These are phyloP conservation scores for Palloptera scutellata DNA, from an alignment of 2,888 invertebrate genomes.

Conservation along the genomic window DNA sequence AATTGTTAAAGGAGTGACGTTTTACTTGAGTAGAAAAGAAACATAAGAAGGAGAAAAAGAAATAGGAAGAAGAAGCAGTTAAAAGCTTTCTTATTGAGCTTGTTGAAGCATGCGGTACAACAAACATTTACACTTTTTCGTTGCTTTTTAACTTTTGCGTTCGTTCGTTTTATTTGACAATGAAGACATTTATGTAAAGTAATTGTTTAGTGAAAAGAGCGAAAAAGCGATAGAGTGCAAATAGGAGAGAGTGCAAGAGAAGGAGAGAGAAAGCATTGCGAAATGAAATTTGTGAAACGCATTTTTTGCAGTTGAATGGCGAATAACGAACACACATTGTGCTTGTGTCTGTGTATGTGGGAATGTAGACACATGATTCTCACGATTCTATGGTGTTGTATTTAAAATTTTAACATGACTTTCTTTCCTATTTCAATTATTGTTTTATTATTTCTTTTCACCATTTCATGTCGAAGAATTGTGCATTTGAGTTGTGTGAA, in stretches of 20 bases:
- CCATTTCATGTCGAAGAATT: too few relatives aligned
- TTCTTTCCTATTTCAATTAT: too few relatives aligned
- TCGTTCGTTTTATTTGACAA: neutral
- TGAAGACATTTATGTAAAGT: slow-evolving; percentile 7
- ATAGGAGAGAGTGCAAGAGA: neutral
- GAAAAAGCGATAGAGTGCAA: neutral
- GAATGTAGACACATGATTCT: neutral
- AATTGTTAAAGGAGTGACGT: neutral
- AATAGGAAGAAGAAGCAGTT: too few relatives aligned
- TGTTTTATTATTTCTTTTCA: too few relatives aligned
- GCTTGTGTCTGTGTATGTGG: neutral
- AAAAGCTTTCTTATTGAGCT: too few relatives aligned
- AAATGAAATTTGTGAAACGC: neutral
- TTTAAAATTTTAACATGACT: too few relatives aligned
- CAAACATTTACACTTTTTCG: too few relatives aligned
- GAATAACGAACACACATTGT: slow-evolving; percentile 27
- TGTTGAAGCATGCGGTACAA: too few relatives aligned
- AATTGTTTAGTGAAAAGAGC: neutral
- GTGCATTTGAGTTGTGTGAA: too few relatives aligned
- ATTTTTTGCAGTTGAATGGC: neutral
- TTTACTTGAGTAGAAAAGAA: too few relatives aligned
- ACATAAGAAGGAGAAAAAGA: too few relatives aligned
- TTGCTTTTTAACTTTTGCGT: neutral
- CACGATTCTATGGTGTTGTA: too few relatives aligned
- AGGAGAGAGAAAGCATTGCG: neutral